A percentile compares a stretch with the other conserved stretches of the same genome.
These are phyloP conservation scores for Xylota sylvarum DNA, from an alignment of 2,888 invertebrate species.

Conservation along the genomic window DNA sequence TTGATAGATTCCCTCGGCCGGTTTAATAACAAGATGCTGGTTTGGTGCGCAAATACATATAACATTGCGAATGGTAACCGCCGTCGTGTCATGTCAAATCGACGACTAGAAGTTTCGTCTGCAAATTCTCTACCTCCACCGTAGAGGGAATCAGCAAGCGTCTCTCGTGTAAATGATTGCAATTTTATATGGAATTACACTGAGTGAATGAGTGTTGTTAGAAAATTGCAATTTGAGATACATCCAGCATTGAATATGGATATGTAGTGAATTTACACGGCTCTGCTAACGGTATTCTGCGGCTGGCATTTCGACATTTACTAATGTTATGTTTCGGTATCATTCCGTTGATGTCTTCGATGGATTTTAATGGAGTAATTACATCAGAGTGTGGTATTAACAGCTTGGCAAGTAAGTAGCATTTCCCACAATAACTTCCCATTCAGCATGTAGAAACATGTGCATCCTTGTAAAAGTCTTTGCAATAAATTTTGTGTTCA, in stretches of 20 bases:
- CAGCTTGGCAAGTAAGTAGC: not conserved
- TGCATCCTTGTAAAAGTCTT: constrained; percentile 36
- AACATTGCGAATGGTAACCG: constrained; percentile 4
- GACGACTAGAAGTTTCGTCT: constrained; percentile 50
- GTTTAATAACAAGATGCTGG: constrained; percentile 29
- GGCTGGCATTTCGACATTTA: constrained; percentile 11
- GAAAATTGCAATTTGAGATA: constrained; percentile 50
- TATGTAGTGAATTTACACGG: constrained; percentile 18
- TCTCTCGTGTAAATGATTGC: constrained; percentile 62
- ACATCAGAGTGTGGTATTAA: constrained; percentile 3
- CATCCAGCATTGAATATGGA: constrained; percentile 5
- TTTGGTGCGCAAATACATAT: not conserved
- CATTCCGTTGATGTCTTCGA: constrained; percentile 19
- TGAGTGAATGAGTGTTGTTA: constrained; percentile 60
- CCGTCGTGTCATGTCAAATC: constrained; percentile 56
- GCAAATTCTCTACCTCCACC: constrained; percentile 12
- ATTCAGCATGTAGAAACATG: not conserved
- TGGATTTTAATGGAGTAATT: constrained; percentile 52
- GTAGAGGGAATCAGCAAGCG: constrained; percentile 18
- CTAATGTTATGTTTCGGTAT: constrained; percentile 25
- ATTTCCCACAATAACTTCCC: constrained; percentile 30
- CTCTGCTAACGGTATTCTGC: constrained; percentile 50
- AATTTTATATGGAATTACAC: constrained; percentile 65
- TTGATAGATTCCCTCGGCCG: constrained; percentile 28
- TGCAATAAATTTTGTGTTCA: constrained; percentile 47